These are phyloP conservation scores for Plagodis pulveraria DNA, from an alignment of 2,888 invertebrate genomes.

Conservation along the genomic window DNA sequence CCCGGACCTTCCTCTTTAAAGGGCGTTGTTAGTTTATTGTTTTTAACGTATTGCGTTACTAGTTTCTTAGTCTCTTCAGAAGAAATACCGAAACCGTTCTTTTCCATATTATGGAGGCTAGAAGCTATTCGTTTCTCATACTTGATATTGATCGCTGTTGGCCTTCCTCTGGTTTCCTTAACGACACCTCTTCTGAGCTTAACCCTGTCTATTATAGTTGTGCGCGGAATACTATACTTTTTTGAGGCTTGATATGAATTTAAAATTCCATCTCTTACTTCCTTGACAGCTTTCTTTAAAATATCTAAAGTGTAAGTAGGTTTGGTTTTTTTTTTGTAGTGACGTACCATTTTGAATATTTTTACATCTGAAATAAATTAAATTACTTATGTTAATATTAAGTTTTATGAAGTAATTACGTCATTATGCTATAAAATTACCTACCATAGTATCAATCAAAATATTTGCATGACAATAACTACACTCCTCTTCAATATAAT, in stretches of 20 bases:
- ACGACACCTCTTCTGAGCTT: slow-evolving; percentile 28
- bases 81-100: slow-evolving; percentile 29
- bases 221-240: slow-evolving; percentile 31
- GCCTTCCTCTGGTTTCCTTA: slow-evolving; percentile 23
- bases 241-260: slow-evolving; percentile 34
- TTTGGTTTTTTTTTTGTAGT: slow-evolving; percentile 6
- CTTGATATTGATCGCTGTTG: slow-evolving; percentile 23
- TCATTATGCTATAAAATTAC: no score
- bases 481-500: no score
- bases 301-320: slow-evolving; percentile 17
- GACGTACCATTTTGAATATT: no score
- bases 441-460: no score
- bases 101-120: slow-evolving; percentile 29
- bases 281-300: slow-evolving; percentile 25
- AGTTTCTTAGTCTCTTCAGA: slow-evolving; percentile 20
- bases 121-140: slow-evolving; percentile 22
- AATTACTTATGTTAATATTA: no score
- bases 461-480: no score
- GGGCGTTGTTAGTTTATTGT: slow-evolving; percentile 14
- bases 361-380: no score
- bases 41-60: slow-evolving; percentile 5
- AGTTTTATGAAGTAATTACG: no score
- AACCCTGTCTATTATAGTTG: slow-evolving; percentile 30
- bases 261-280: slow-evolving; percentile 21
- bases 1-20: slow-evolving; percentile 30